Evolutionary conservation across 2,888 invertebrate species (phyloP).

Genomic region (Dasysyrphus tricinctus): DNA sequence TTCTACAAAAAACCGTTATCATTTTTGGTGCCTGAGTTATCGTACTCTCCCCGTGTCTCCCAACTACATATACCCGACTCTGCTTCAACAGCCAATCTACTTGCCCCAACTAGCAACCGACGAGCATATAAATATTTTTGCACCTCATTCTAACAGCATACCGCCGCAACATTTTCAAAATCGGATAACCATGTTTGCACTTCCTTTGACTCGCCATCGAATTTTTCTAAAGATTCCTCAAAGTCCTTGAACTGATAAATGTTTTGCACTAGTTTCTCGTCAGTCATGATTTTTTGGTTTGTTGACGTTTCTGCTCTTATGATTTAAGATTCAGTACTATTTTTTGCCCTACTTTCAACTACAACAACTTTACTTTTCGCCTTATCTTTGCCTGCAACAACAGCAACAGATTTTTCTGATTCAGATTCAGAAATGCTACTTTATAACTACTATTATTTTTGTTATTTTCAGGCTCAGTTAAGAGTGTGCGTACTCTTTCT

Average conservation of each 20-base stretch:
- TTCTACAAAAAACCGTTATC: no score
- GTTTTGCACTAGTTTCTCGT: background rate
- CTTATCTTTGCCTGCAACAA: background rate
- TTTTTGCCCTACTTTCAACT: background rate
- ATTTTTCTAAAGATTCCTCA: conserved; percentile 22
- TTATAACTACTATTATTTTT: no score
- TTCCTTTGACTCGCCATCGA: background rate
- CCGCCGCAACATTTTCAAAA: background rate
- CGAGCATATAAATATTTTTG: no score
- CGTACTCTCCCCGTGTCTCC: no score
- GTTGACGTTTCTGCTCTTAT: no score
- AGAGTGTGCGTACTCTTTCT: background rate
- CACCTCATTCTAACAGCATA: no score
- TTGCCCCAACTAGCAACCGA: no score
- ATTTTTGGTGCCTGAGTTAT: no score
- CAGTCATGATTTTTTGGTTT: no score
- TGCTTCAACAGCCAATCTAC: no score
- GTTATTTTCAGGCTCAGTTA: background rate
- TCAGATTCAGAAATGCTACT: background rate
- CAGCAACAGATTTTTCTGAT: conserved; percentile 4
- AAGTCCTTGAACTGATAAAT: conserved; percentile 31
- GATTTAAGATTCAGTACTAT: no score
- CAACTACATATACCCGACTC: conserved; percentile 1
- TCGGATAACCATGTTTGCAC: background rate
- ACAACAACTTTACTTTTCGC: background rate